Evolutionary conservation across 2,113 vertebrate genomes (phyloP).

Genomic region (Ia io): DNA sequence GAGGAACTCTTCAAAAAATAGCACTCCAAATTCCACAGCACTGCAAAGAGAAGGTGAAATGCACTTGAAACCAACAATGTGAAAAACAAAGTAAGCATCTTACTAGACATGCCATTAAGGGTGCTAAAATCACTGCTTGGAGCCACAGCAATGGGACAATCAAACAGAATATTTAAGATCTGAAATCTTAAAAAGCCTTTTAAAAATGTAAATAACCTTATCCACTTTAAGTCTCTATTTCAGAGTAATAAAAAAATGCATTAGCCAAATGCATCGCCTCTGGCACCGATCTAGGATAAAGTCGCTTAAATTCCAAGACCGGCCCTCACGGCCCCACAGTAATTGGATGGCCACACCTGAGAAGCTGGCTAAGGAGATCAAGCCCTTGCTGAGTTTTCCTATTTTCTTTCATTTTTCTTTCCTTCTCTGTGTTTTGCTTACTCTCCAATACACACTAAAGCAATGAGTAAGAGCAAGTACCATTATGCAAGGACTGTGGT

Average conservation of each 20-base stretch:
- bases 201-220: constrained; percentile 20
- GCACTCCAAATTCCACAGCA: not conserved
- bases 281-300: not conserved
- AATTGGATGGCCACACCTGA: constrained; percentile 8
- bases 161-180: constrained; percentile 34
- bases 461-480: not conserved
- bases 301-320: not conserved
- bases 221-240: not conserved
- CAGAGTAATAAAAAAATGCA: constrained; percentile 55
- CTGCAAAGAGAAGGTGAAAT: not conserved
- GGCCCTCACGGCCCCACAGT: not conserved
- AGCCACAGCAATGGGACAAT: not conserved
- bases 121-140: constrained; percentile 4
- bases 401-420: not conserved
- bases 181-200: not conserved
- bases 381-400: not conserved
- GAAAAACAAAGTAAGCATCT: constrained; percentile 35
- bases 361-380: not conserved
- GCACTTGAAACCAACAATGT: not conserved
- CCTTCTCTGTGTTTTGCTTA: not conserved
- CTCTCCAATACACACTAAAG: not conserved
- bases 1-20: not conserved
- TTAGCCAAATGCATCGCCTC: constrained; percentile 28
- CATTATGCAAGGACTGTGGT: accelerated
- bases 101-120: not conserved